A percentile compares a stretch with the other conserved stretches of the same genome.
Evolutionary conservation across 2,797 vertebrate genomes (phyloP).

Genomic region (Notoglanidium macrostoma): DNA sequence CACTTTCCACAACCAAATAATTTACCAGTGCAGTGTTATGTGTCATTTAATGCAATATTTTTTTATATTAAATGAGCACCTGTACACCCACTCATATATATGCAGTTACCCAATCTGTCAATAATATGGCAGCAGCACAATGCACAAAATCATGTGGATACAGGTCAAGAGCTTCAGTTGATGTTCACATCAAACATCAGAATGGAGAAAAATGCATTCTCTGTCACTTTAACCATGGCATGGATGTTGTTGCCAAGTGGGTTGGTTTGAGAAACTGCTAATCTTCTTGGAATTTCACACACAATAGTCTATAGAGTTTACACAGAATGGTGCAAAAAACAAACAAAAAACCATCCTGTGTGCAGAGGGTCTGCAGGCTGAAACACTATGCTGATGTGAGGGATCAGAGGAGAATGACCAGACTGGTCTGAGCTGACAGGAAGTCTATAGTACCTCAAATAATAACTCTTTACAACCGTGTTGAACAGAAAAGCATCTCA

Average conservation of each 20-base stretch:
- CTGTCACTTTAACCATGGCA: background rate
- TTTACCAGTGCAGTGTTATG: background rate
- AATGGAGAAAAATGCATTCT: background rate
- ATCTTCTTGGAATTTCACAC: background rate
- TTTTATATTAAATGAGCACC: background rate
- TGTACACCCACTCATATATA: background rate
- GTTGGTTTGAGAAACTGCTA: background rate
- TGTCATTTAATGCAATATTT: background rate
- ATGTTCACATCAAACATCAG: background rate
- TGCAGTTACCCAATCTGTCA: background rate
- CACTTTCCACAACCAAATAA: background rate
- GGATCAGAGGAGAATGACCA: too few relatives aligned
- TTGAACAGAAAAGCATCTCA: too few relatives aligned
- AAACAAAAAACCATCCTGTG: too few relatives aligned
- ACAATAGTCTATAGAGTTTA: background rate
- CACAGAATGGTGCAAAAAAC: background rate
- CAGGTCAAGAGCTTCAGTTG: background rate
- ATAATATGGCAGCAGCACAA: background rate
- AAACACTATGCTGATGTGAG: too few relatives aligned
- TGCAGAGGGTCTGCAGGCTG: too few relatives aligned
- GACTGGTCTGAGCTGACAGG: too few relatives aligned
- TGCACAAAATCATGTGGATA: background rate
- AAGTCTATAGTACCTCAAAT: too few relatives aligned
- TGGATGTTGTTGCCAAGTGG: background rate
- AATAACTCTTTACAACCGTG: too few relatives aligned